phyloP scores from a whole-genome alignment of 2,797 vertebrate genomes.

The Thalassophryne amazonica region DNA sequence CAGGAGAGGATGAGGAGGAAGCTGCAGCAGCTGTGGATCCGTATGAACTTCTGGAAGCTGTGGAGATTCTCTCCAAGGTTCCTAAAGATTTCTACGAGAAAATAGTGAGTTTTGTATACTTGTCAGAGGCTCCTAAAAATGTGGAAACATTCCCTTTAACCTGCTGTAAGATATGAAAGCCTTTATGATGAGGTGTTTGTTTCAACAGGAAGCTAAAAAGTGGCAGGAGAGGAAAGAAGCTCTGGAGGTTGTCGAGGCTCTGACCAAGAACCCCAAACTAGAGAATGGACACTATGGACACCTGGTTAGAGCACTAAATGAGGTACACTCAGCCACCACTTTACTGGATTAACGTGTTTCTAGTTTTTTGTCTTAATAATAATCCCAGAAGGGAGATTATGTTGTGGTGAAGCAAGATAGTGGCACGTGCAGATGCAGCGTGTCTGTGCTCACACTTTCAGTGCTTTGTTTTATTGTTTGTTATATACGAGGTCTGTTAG shows the following conservation, averaged over 20 bases:
- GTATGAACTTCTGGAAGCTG: constrained; percentile 93
- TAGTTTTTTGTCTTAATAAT: too few relatives aligned
- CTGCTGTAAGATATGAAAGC: not conserved
- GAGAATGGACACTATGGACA: constrained; percentile 95
- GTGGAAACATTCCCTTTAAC: too few relatives aligned
- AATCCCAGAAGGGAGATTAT: too few relatives aligned
- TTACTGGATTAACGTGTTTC: too few relatives aligned
- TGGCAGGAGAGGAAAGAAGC: constrained; percentile 99
- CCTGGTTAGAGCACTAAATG: constrained; percentile 92
- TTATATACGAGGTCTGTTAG: too few relatives aligned
- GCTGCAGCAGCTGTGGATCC: constrained; percentile 83
- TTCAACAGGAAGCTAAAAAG: constrained; percentile 93
- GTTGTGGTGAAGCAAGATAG: too few relatives aligned
- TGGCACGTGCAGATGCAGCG: too few relatives aligned
- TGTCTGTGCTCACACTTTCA: too few relatives aligned
- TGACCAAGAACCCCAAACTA: constrained; percentile 92
- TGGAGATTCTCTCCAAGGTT: constrained; percentile 94
- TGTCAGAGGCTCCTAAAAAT: too few relatives aligned
- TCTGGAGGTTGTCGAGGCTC: constrained; percentile 87
- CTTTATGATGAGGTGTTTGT: constrained; percentile 8
- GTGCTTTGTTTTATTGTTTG: too few relatives aligned
- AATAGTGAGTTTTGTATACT: constrained; percentile 82
- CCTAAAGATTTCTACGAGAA: constrained; percentile 99
- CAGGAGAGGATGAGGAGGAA: constrained; percentile 85
- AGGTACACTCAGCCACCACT: too few relatives aligned